Evolutionary conservation across 37 sponge, comb jelly and placozoan species (phyloP).

Genomic region (Beroe forskalii): DNA sequence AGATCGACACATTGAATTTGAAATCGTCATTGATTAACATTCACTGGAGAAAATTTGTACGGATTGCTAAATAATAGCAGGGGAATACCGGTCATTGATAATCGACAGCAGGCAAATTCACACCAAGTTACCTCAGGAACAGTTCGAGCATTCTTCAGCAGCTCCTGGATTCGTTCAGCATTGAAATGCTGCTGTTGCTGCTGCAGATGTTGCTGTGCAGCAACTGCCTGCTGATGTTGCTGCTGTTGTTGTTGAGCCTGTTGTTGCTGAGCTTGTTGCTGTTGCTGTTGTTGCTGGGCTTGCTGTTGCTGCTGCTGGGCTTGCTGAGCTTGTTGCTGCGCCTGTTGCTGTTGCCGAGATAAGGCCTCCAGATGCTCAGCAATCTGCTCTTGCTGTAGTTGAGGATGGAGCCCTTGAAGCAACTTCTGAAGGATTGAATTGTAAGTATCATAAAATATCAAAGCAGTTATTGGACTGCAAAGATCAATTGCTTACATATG

Average conservation of each 20-base stretch:
- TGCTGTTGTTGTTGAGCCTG: neutral
- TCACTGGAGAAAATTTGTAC: no score
- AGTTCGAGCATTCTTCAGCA: slow-evolving; percentile 34
- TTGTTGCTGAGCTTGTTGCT: no score
- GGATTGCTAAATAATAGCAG: no score
- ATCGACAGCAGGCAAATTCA: no score
- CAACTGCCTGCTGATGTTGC: slow-evolving; percentile 29
- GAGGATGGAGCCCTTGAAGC: slow-evolving; percentile 36
- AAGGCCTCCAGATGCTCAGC: slow-evolving; percentile 42
- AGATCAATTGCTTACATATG: no score
- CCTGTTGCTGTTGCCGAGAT: slow-evolving; percentile 15
- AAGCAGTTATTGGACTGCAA: no score
- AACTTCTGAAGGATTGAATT: slow-evolving; percentile 46
- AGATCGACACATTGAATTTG: no score
- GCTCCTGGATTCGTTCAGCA: slow-evolving; percentile 23
- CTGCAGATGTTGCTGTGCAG: slow-evolving; percentile 35
- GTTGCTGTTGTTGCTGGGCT: slow-evolving; percentile 45
- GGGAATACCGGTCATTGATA: no score
- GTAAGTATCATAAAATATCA: neutral
- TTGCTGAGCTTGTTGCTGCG: neutral
- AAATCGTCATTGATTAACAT: no score
- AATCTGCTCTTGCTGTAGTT: slow-evolving; percentile 20
- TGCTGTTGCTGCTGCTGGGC: slow-evolving; percentile 4
- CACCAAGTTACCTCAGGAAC: slow-evolving; percentile 41
- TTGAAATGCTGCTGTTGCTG: slow-evolving; percentile 55